Evolutionary conservation across 1,140 invertebrate species (phyloP).

Genomic region (Sycobia sp.): DNA sequence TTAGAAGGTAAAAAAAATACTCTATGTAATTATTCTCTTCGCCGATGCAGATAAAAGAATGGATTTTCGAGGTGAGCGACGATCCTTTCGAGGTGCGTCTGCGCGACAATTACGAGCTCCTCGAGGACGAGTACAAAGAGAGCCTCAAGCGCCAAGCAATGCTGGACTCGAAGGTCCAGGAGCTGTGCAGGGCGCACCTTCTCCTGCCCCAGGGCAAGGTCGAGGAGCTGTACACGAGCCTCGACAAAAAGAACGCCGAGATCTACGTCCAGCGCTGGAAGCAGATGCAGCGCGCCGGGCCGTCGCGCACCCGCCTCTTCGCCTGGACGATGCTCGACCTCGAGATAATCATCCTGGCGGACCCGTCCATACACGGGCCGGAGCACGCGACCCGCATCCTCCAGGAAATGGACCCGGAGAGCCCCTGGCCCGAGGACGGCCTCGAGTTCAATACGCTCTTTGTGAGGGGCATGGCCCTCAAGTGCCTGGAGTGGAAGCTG

Average conservation of each 20-base stretch:
- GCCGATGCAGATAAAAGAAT: slow-evolving; percentile 77
- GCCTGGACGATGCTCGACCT: slow-evolving; percentile 80
- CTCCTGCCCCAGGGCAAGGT: slow-evolving; percentile 85
- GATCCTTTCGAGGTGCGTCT: slow-evolving; percentile 98
- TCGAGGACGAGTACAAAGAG: slow-evolving; percentile 96
- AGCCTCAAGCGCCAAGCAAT: slow-evolving; percentile 89
- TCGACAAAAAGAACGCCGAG: slow-evolving; percentile 88
- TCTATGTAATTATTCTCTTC: slow-evolving; percentile 34
- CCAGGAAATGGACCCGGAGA: slow-evolving; percentile 80
- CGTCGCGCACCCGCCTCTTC: slow-evolving; percentile 78
- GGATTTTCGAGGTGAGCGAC: slow-evolving; percentile 90
- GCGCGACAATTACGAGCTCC: slow-evolving; percentile 92
- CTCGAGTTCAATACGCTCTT: slow-evolving; percentile 91
- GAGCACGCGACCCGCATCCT: slow-evolving; percentile 78
- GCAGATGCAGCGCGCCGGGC: slow-evolving; percentile 75
- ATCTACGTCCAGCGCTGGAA: slow-evolving; percentile 93
- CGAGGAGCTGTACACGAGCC: slow-evolving; percentile 84
- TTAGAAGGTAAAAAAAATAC: too few relatives aligned
- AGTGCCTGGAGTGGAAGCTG: slow-evolving; percentile 83
- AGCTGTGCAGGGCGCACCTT: slow-evolving; percentile 80
- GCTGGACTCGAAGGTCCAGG: slow-evolving; percentile 84
- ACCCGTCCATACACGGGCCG: slow-evolving; percentile 83
- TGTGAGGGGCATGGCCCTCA: slow-evolving; percentile 84
- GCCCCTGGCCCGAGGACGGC: slow-evolving; percentile 88
- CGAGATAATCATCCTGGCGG: slow-evolving; percentile 84